Evolutionary conservation across 2,797 vertebrate genomes (phyloP).

Genomic region (Salarias fasciatus): DNA sequence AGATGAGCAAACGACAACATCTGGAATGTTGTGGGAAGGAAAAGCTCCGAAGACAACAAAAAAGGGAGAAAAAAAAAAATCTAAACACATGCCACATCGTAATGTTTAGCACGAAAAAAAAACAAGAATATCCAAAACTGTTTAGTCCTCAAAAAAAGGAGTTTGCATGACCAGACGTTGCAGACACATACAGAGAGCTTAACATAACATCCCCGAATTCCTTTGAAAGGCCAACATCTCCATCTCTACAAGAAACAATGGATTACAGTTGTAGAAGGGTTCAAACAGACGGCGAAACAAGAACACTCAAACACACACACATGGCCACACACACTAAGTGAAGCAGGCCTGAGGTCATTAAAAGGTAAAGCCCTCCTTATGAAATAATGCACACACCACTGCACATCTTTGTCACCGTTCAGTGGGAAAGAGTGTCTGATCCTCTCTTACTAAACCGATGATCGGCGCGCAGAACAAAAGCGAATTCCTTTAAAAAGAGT

Average conservation of each 20-base stretch:
- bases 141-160: too few species aligned
- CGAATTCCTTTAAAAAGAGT: slow-evolving; percentile 40
- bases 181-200: too few species aligned
- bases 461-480: slow-evolving; percentile 19
- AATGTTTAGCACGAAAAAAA: too few species aligned
- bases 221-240: too few species aligned
- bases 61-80: slow-evolving; percentile 37
- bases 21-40: slow-evolving; percentile 60
- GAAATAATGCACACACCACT: slow-evolving; percentile 35
- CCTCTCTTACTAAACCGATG: slow-evolving; percentile 25
- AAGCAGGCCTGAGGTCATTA: slow-evolving; percentile 48
- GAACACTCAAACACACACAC: too few species aligned
- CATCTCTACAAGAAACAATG: too few species aligned
- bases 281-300: too few species aligned
- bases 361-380: slow-evolving; percentile 47
- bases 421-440: slow-evolving; percentile 1
- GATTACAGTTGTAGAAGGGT: too few species aligned
- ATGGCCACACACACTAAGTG: slow-evolving; percentile 1
- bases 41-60: slow-evolving; percentile 67
- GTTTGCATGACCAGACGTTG: too few species aligned
- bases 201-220: too few species aligned
- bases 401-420: slow-evolving; percentile 24
- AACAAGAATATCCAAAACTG: too few species aligned
- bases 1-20: slow-evolving; percentile 67
- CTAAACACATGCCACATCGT: slow-evolving; percentile 10